Evolutionary conservation across 2,888 invertebrate genomes (phyloP).

Genomic region (Coelopa pilipes): DNA sequence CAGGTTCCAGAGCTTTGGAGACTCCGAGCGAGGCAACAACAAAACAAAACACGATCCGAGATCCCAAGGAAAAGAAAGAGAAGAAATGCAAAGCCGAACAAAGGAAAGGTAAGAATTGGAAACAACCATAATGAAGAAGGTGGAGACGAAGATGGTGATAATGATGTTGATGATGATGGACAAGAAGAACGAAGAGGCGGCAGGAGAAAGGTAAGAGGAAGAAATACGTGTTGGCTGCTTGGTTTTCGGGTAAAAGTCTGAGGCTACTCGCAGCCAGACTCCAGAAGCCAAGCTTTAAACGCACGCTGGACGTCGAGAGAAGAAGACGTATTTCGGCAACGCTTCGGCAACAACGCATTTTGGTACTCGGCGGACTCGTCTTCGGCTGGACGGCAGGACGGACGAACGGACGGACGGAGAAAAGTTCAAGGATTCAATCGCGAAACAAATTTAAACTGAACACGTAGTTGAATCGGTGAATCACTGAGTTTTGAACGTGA

Average conservation of each 20-base stretch:
- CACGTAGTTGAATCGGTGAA: too few species aligned
- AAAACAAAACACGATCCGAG: constrained; percentile 1
- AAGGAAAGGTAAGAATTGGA: not conserved
- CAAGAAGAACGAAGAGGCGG: not conserved
- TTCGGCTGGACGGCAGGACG: not conserved
- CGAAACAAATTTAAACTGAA: too few species aligned
- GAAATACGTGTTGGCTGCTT: constrained; percentile 42
- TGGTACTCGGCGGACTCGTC: too few species aligned
- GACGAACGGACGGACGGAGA: constrained; percentile 6
- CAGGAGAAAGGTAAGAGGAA: not conserved
- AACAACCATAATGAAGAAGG: not conserved
- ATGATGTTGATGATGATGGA: not conserved
- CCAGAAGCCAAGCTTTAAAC: constrained; percentile 51
- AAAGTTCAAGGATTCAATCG: not conserved
- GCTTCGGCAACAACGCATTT: too few species aligned
- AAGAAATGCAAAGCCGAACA: not conserved
- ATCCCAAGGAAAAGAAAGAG: constrained; percentile 12
- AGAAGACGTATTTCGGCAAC: constrained; percentile 45
- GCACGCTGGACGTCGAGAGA: constrained; percentile 49
- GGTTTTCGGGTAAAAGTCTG: constrained; percentile 54
- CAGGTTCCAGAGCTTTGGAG: too few species aligned
- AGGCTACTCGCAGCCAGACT: constrained; percentile 46
- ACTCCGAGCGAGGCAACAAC: not conserved
- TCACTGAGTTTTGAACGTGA: too few species aligned
- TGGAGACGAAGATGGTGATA: not conserved